Evolutionary conservation across 2,888 invertebrate genomes (phyloP).

Genomic region (Drosophila monieri): DNA sequence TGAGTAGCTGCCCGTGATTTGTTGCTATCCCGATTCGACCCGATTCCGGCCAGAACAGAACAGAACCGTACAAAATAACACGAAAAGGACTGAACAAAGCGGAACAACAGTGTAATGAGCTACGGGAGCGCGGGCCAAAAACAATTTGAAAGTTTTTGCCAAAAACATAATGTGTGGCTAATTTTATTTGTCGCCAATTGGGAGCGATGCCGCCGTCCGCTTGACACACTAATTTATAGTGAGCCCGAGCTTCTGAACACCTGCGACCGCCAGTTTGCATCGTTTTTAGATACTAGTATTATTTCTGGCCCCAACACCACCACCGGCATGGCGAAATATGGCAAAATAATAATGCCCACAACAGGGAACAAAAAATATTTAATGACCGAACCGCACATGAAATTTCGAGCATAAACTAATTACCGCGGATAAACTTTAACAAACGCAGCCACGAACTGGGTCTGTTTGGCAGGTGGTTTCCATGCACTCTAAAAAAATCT

Average conservation of each 20-base stretch:
- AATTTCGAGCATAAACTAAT: conserved; percentile 80
- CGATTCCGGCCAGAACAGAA: conserved; percentile 17
- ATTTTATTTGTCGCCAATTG: conserved; percentile 80
- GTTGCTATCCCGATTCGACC: conserved; percentile 54
- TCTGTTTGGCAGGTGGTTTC: conserved; percentile 9
- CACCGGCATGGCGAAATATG: conserved; percentile 55
- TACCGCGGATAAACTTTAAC: conserved; percentile 77
- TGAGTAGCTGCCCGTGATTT: conserved; percentile 77
- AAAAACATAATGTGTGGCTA: conserved; percentile 80
- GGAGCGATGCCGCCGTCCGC: conserved; percentile 53
- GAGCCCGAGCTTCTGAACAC: conserved; percentile 57
- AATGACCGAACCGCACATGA: conserved; percentile 78
- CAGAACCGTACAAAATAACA: conserved; percentile 1
- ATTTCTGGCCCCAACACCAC: conserved; percentile 45
- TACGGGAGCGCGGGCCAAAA: conserved; percentile 49
- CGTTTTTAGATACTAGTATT: conserved; percentile 47
- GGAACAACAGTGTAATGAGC: conserved; percentile 62
- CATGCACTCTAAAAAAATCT: conserved; percentile 10
- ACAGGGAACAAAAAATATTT: conserved; percentile 50
- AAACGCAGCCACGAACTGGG: conserved; percentile 44
- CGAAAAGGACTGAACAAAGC: conserved; percentile 10
- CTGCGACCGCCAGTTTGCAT: conserved; percentile 65
- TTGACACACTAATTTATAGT: conserved; percentile 68
- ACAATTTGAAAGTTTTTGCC: conserved; percentile 77
- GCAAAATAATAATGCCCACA: conserved; percentile 64